Base-by-base conservation (phyloP, 2,888 invertebrate genomes). In the Lissocephala sabroskyi region DNA sequence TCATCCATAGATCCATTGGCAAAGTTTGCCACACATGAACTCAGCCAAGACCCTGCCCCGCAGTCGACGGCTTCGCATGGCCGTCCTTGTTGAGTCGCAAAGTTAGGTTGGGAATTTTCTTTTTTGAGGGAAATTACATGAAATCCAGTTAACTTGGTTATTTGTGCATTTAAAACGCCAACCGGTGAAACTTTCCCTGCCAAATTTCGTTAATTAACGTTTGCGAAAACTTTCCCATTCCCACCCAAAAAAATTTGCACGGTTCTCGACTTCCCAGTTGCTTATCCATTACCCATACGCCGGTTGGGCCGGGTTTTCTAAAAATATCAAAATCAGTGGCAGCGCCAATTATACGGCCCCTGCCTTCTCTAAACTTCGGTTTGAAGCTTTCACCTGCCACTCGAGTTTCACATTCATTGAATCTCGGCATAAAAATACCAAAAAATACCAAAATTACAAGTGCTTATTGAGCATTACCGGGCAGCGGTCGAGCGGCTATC, bases 161-260 rank as follows among this genome's bases (percentile, higher is more conserved):
- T 42, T 56, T 50, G 53, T 49, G 58, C 67, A 60, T 51, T 65
- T 49, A 44, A 57, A 54, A 48, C 46, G 23, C 47, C n/a, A 50
- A 43, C 30, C 36, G n/a, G n/a, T n/a, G 13, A 66, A 75, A 68
- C 42, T 67, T 76, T 49, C 40, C n/a, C 45, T 59, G 42, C 49
- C 59, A 47, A 58, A 58, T 54, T 57, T 59, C 48, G 59, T 70
- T 70, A 70, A 70, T 70, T 70, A 70, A 70, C 57, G 68, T 67
- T 67, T 47, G 47, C 53, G 59, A 65, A 59, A 76, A 49, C n/a
- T 65, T 63, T 35, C 45, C 29, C 23, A 41, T n/a, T n/a, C n/a
- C n/a, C n/a, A n/a, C n/a, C n/a, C n/a, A n/a, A n/a, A n/a, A n/a
- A n/a, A 71, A 61, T 53, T n/a, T n/a, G n/a, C n/a, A n/a, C 52